These are phyloP conservation scores for Paramacrobiotus metropolitanus DNA, from an alignment of 1,140 invertebrate species.

Conservation along the genomic window DNA sequence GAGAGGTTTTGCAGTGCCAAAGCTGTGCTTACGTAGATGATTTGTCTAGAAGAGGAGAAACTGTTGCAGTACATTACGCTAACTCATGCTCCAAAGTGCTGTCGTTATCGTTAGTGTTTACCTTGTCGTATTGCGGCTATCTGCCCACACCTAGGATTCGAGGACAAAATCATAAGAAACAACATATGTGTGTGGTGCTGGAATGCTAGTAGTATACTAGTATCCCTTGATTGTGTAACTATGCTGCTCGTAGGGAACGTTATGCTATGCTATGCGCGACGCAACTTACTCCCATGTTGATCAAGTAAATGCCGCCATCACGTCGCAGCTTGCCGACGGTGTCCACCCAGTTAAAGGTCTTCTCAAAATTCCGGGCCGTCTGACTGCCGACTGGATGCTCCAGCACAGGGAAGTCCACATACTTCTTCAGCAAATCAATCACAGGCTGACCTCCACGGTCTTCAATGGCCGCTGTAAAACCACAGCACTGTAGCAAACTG, in stretches of 20 bases:
- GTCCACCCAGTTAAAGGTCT: constrained; percentile 48
- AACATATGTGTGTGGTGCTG: no score
- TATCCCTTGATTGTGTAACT: no score
- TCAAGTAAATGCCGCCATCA: constrained; percentile 60
- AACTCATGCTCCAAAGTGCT: constrained; percentile 63
- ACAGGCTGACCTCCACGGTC: background rate
- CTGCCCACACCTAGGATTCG: background rate
- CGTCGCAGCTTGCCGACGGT: constrained; percentile 51
- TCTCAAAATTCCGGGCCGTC: constrained; percentile 30
- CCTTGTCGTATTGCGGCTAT: background rate
- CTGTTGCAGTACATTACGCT: constrained; percentile 1
- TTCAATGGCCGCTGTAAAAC: no score
- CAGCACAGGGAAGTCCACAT: constrained; percentile 74
- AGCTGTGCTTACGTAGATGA: constrained; percentile 73
- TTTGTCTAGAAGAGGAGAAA: constrained; percentile 32
- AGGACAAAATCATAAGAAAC: no score
- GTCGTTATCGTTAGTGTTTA: constrained; percentile 61
- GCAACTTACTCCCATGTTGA: constrained; percentile 52
- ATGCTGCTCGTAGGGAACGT: background rate
- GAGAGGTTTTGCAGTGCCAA: constrained; percentile 13
- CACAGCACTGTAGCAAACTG: no score
- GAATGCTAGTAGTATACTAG: no score
- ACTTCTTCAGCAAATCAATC: constrained; percentile 31
- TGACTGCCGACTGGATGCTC: no score
- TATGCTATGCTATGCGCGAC: background rate